Conservation (phyloP, 2,797 vertebrate genomes). For the Gephyroberyx darwinii region DNA sequence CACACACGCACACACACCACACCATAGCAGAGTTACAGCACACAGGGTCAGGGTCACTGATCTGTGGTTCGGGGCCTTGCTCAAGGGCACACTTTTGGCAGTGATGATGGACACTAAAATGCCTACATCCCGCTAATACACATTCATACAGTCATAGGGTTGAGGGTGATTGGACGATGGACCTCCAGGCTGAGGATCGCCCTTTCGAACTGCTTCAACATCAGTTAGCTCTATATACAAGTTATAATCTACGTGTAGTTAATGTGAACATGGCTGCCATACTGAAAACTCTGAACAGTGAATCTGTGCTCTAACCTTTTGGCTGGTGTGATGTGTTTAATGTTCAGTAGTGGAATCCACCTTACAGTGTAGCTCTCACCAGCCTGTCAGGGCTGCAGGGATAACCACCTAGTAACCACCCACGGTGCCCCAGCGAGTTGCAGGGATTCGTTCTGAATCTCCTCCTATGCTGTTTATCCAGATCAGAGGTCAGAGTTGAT, state of each 20-base stretch:
- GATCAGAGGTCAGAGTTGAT: conserved; percentile 52
- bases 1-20: not conserved
- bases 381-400: conserved; percentile 23
- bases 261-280: conserved; percentile 18
- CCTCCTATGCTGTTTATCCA: conserved; percentile 54
- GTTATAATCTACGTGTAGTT: conserved; percentile 42
- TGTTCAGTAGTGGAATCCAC: conserved; percentile 40
- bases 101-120: conserved; percentile 47
- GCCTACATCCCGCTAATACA: conserved; percentile 51
- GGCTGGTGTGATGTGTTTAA: conserved; percentile 38
- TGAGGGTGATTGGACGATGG: conserved; percentile 56
- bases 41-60: conserved; percentile 62
- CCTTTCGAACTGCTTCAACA: conserved; percentile 28
- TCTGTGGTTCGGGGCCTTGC: conserved; percentile 61
- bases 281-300: conserved; percentile 25
- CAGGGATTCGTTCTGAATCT: conserved; percentile 27
- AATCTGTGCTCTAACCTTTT: conserved; percentile 24
- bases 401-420: conserved; percentile 35
- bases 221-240: no score
- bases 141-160: conserved; percentile 49
- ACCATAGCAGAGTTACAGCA: conserved; percentile 41
- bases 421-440: not conserved
- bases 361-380: conserved; percentile 30
- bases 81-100: conserved; percentile 62
- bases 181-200: conserved; percentile 55